These are phyloP conservation scores for Agrochola lychnidis DNA, from an alignment of 2,888 invertebrate genomes.

Conservation along the genomic window DNA sequence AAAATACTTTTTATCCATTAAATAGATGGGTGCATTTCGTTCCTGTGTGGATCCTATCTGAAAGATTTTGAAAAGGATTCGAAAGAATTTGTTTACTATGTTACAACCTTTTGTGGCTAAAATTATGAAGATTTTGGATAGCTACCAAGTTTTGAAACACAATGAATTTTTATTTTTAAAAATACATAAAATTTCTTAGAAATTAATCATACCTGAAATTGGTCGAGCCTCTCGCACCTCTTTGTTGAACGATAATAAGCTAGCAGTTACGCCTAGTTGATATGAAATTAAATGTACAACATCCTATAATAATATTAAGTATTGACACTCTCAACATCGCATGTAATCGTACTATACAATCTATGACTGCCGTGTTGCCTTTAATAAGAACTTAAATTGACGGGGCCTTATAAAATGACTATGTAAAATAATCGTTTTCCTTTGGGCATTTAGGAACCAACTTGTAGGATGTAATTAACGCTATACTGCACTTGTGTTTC, in stretches of 20 bases:
- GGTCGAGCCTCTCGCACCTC: constrained; percentile 43
- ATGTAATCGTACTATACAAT: constrained; percentile 28
- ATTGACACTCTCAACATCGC: constrained; percentile 35
- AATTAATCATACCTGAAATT: not conserved
- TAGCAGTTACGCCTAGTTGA: constrained; percentile 39
- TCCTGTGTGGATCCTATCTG: no score
- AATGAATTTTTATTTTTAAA: not conserved
- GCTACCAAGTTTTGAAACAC: not conserved
- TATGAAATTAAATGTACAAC: constrained; percentile 45
- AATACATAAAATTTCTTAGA: not conserved
- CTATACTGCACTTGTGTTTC: not conserved
- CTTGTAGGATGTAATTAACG: constrained; percentile 7
- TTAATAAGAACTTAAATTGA: constrained; percentile 42
- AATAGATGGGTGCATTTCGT: no score
- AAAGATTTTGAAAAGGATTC: not conserved
- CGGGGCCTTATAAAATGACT: constrained; percentile 64
- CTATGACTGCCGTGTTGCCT: constrained; percentile 51
- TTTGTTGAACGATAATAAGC: constrained; percentile 31
- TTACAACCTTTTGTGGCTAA: not conserved
- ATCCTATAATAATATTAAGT: constrained; percentile 20
- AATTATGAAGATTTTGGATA: not conserved
- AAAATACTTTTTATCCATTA: no score
- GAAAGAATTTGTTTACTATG: not conserved
- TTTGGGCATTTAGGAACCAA: constrained; percentile 19
- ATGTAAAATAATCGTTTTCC: constrained; percentile 18